Base-by-base conservation (phyloP, 2,797 vertebrate genomes). In the Sebastes minor region DNA sequence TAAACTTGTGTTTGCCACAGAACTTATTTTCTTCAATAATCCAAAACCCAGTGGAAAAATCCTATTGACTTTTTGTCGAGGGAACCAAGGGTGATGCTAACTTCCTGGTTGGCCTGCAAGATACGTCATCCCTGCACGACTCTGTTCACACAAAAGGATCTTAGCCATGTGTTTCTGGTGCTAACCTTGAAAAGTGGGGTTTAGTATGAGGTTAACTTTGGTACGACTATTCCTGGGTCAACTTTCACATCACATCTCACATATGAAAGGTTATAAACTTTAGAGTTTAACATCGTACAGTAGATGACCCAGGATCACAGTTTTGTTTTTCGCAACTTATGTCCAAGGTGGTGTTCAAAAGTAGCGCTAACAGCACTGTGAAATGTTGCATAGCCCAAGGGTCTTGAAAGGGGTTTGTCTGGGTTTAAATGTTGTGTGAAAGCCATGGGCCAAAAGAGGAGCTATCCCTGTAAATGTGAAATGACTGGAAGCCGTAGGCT, bases 381-480 rank as follows among this genome's bases (percentile, higher is more conserved):
- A 88, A 88, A 80, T 82, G 65, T 56, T 71, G 68, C 75, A 30
- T 38, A 42, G 52, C 71, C 77, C 25, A 14, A 32, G 65, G 53
- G 56, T 25, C 32, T 85, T 78, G 14, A 76, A 67, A 66, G 23
- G 30, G 72, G 68, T 67, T 87, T 30, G 69, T 76, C 82, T 71
- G 55, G 74, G 61, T 80, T 88, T 86, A 65, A 82, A 80, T 78
- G 38, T 33, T 35, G 76, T 73, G 82, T 84, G 63, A 86, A 86
- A 74, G 83, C 84, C 53, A 22, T 38, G 14, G 53, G 82, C 80
- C 66, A 86, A 83, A 85, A 76, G 60, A 60, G 27, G 76, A 88
- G 63, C 61, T 66, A 61, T 68, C 46, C 77, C 72, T 80, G 52
- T 78, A 84, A 91, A 91, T 87, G 74, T 85, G 71, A 86, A 89